Percentiles rank a stretch among this genome's conserved stretches.
These are phyloP conservation scores for Apaloderma vittatum DNA, from an alignment of 2,113 vertebrate genomes.

Conservation along the genomic window DNA sequence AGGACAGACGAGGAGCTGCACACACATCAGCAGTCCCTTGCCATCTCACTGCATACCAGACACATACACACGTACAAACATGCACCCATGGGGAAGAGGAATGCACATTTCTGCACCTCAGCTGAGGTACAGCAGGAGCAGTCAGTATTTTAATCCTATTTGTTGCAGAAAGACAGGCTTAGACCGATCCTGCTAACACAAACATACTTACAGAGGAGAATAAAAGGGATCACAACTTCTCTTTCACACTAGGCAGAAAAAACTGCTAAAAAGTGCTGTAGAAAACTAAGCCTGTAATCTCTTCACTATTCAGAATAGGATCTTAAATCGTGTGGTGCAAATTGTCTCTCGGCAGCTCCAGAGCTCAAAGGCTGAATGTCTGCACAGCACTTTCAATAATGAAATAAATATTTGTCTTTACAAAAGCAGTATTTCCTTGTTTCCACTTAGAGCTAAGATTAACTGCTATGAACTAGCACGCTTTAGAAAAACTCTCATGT, in stretches of 20 bases:
- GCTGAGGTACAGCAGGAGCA: not conserved
- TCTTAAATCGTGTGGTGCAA: not conserved
- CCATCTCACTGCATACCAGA: not conserved
- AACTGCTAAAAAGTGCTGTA: not conserved
- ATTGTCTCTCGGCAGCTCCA: not conserved
- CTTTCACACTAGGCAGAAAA: not conserved
- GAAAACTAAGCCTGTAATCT: not conserved
- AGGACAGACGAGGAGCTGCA: not conserved
- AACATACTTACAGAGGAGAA: not conserved
- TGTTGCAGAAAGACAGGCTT: not conserved
- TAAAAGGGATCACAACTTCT: not conserved
- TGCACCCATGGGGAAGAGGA: accelerated
- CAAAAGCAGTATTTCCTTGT: not conserved
- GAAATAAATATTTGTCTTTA: not conserved
- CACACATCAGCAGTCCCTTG: not conserved
- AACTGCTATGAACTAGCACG: not conserved
- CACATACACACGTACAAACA: accelerated
- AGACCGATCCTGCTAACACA: not conserved
- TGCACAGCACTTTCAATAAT: not conserved
- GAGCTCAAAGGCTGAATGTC: not conserved
- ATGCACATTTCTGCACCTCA: not conserved
- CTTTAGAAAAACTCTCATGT: not conserved
- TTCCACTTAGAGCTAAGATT: not conserved
- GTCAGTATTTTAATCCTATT: not conserved
- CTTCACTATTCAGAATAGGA: not conserved